Evolutionary conservation across 2,888 invertebrate species (phyloP).

Genomic region (Andrena fulva): DNA sequence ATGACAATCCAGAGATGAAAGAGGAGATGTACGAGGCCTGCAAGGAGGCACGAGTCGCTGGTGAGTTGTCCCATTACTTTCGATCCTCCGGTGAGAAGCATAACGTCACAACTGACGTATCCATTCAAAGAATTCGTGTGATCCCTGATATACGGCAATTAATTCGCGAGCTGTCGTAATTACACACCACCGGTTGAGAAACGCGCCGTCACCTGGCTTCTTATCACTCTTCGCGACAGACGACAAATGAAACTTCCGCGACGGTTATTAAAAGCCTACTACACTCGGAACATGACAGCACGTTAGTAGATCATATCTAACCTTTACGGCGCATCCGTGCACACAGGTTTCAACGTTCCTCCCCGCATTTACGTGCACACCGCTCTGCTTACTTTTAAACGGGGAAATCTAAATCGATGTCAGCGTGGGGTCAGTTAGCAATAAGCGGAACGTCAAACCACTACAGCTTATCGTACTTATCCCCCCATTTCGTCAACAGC

Average conservation of each 20-base stretch:
- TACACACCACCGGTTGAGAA: neutral
- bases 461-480: too few relatives aligned
- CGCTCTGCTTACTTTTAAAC: too few relatives aligned
- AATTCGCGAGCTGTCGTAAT: neutral
- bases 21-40: slow-evolving; percentile 99
- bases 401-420: too few relatives aligned
- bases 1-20: slow-evolving; percentile 98
- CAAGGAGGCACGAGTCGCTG: slow-evolving; percentile 97
- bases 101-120: neutral
- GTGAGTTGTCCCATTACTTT: slow-evolving; percentile 86
- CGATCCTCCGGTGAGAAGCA: neutral
- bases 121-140: neutral
- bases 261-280: neutral
- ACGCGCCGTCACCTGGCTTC: neutral
- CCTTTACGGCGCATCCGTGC: too few relatives aligned
- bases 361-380: too few relatives aligned
- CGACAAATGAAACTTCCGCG: neutral
- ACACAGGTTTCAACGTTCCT: too few relatives aligned
- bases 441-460: too few relatives aligned
- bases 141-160: neutral
- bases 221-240: neutral
- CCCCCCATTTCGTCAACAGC: too few relatives aligned
- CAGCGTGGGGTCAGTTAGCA: too few relatives aligned
- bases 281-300: too few relatives aligned
- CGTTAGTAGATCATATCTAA: too few relatives aligned